These are phyloP conservation scores for Mugil cephalus DNA, from an alignment of 2,113 vertebrate genomes.

Conservation along the genomic window DNA sequence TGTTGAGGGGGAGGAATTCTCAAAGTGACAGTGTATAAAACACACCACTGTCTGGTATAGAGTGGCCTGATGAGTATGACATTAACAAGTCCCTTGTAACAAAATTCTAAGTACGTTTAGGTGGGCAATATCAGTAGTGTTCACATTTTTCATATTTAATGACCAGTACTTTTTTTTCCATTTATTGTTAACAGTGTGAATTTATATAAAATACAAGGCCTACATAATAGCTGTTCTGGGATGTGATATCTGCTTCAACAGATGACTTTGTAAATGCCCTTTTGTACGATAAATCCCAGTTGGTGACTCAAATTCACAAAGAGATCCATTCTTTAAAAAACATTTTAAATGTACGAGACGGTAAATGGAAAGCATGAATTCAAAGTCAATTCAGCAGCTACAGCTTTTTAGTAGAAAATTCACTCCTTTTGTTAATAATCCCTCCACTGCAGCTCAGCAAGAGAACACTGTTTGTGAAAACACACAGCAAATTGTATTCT, in stretches of 20 bases:
- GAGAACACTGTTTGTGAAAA: neutral
- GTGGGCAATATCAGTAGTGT: neutral
- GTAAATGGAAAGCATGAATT: no score
- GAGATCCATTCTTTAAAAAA: no score
- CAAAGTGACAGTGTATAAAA: neutral
- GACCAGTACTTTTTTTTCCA: no score
- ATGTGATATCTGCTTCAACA: neutral
- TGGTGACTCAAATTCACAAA: neutral
- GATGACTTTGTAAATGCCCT: neutral
- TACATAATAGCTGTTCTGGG: neutral
- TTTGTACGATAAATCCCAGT: neutral
- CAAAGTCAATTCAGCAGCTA: neutral
- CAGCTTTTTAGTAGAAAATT: neutral
- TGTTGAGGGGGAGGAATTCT: slow-evolving; percentile 7
- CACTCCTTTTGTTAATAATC: neutral
- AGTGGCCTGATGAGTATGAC: neutral
- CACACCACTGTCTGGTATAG: neutral
- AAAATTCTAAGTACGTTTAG: neutral
- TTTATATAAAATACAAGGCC: neutral
- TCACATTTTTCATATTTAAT: no score
- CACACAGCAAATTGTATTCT: neutral
- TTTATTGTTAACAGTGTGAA: no score
- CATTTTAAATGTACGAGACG: no score
- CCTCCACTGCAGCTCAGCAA: neutral
- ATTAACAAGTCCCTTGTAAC: neutral